Conservation (phyloP, 2,113 vertebrate species). For the Peromyscus maniculatus region DNA sequence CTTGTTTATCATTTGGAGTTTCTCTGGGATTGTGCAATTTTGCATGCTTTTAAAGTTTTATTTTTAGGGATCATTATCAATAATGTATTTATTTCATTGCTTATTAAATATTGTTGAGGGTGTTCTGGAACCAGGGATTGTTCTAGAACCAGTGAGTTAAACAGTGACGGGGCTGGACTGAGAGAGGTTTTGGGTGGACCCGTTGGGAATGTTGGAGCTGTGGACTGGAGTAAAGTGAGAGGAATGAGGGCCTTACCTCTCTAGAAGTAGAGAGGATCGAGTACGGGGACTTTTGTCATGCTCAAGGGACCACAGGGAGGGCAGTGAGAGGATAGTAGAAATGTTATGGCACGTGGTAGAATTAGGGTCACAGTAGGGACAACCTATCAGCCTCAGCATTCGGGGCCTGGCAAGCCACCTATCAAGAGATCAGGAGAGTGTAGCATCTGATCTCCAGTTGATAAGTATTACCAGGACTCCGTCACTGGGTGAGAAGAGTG, state of each 20-base stretch:
- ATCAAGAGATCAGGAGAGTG: neutral
- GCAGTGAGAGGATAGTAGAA: neutral
- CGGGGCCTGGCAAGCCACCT: neutral
- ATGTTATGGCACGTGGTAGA: neutral
- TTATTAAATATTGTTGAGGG: neutral
- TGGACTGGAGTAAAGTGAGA: neutral
- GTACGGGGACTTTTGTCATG: too few relatives aligned
- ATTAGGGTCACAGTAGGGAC: fast-evolving
- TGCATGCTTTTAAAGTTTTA: neutral
- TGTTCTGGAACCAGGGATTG: neutral
- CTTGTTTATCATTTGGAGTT: neutral
- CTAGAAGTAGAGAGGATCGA: neutral
- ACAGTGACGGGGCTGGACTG: neutral
- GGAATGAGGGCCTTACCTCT: neutral
- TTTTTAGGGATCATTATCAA: neutral
- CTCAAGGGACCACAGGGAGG: neutral
- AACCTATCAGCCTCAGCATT: fast-evolving
- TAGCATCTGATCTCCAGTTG: neutral
- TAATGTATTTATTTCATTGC: neutral
- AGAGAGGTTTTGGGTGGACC: neutral
- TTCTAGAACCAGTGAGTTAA: neutral
- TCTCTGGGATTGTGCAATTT: neutral
- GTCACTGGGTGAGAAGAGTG: neutral
- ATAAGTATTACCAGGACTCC: neutral
- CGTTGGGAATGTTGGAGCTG: too few relatives aligned